A percentile compares a stretch with the other conserved stretches of the same genome.
These are phyloP conservation scores for Rhinogobio ventralis DNA, from an alignment of 2,797 vertebrate genomes.

Conservation along the genomic window DNA sequence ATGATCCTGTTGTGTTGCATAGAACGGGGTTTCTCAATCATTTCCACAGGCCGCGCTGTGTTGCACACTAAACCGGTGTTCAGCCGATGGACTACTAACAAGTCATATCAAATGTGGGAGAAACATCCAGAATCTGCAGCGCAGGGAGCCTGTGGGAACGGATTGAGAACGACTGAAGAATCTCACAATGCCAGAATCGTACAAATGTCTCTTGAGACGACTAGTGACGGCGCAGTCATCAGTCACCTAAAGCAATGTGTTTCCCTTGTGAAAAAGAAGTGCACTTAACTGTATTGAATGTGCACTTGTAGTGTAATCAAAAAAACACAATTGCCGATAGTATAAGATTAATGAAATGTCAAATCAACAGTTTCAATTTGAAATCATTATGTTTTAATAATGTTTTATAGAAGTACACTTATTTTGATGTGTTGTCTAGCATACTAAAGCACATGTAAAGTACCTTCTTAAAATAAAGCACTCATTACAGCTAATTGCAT, in stretches of 20 bases:
- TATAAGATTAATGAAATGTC: not conserved
- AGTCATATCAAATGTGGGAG: not conserved
- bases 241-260: not conserved
- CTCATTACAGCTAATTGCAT: not conserved
- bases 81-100: not conserved
- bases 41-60: not conserved
- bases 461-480: not conserved
- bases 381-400: not conserved
- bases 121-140: not conserved
- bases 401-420: not conserved
- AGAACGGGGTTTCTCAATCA: not conserved
- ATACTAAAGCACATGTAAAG: not conserved
- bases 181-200: not conserved
- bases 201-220: not conserved
- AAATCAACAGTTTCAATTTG: not conserved
- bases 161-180: not conserved
- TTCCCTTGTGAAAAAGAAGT: not conserved
- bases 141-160: not conserved
- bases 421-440: not conserved
- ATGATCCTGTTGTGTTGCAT: slow-evolving; percentile 50
- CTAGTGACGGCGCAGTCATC: not conserved
- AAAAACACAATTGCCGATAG: not conserved
- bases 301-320: not conserved
- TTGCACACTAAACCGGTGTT: not conserved
- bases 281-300: not conserved